Evolutionary conservation across 2,113 vertebrate genomes (phyloP), one percentile per base, ranked within the genome.

Genomic region (Gallinago undulata): DNA sequence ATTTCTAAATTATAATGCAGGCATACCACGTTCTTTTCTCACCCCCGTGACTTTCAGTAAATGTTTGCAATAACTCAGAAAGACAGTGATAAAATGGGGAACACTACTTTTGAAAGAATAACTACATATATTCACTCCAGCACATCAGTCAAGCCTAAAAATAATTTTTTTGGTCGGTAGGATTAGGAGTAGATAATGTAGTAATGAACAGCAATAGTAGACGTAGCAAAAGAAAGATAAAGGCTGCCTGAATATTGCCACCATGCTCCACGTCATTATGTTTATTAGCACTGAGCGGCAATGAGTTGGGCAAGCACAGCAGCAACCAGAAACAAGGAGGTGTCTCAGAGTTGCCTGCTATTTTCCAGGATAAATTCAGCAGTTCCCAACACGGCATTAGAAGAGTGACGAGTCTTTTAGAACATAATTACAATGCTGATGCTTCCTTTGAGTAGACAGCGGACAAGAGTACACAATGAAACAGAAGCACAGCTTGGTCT

Each of bases 41-140:
- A 84, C 33, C 10, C 8, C 33, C 30, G 16, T 75, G 93, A 84
- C 87, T 87, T 89, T 67, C 77, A 45, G 73, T 68, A 94, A 94
- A 84, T 72, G 57, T 81, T 91, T 94, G 64, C 39, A 89, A 51
- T 91, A 90, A 68, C 47, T 97, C 86, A 94, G 69, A 82, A 87
- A 82, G 84, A 79, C 89, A 73, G 53, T 35, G 73, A 82, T 68
- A 93, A 93, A 90, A 91, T 7, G 23, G 45, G 17, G 45, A 96
- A 82, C 0, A 10, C 77, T 84, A 33, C 48, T 31, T 87, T 72
- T 75, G 77, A 87, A 92, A 72, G 64, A 80, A 83, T 28, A 90
- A 68, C 25, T 56, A 72, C 84, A 78, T 19, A 50, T 28, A 62
- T 7, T 51, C 60, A 72, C 81, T 93, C 33, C 48, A 76, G 73